Base-by-base conservation (phyloP, 2,797 vertebrate species). In the Hydrolagus colliei region DNA sequence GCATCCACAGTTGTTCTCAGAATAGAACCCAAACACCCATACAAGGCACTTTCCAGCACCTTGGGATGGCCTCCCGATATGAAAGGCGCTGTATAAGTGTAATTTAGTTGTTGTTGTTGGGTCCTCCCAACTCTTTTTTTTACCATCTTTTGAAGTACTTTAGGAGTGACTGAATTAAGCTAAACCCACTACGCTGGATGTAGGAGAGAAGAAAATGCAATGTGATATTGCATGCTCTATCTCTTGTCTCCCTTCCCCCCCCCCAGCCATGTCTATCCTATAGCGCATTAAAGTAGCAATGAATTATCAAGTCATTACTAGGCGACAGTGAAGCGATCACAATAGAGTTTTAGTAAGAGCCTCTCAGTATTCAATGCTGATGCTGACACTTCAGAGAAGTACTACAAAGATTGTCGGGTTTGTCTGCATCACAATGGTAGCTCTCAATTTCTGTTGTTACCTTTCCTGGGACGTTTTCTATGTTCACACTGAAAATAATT, bases 401-500 rank as follows among this genome's bases (percentile, higher is more conserved):
- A 84, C 71, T 41, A 52, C 62, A 11, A 84, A 67, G 79, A 84
- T 84, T 84, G 65, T 68, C 65, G 71, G 79, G 35, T 68, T 16
- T 71, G 9, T 68, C 16, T 84, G 79, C 67, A 84, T 67, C 65
- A 18, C 79, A 84, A 67, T 71, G 68, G 71, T 68, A 84, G 32
- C 79, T 84, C 79, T 84, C 65, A 32, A 68, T 41, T 84, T 52
- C 41, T 52, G 41, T 84, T 84, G 79, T 84, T 84, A 67, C 32
- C 71, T 84, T 84, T 63, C 65, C 79, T 68, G 79, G 79, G 79
- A 84, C 65, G 2, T 52, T 52, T 52, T 52, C 41, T 52, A 52
- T 52, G 41, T 52, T 52, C 41, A 52, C 41, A 71, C n/a, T 84
- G 79, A 84, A 84, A 84, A 35, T 84, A 84, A 67, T 84, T 84